Evolutionary conservation across 2,888 invertebrate species (phyloP), one percentile per base, ranked within the genome.

Genomic region (Cantharis rufa): DNA sequence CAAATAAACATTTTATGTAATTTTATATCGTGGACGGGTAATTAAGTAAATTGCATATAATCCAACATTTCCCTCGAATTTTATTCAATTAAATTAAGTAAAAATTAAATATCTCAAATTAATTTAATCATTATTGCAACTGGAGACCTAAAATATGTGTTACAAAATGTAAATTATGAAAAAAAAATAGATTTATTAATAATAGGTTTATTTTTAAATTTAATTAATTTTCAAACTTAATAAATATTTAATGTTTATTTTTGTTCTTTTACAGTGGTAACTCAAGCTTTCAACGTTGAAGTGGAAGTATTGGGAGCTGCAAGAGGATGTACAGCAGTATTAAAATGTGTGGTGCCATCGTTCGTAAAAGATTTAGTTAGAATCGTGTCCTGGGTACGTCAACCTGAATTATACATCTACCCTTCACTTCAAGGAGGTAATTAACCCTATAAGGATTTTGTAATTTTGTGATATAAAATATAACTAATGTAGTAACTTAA

Each of bases 351-450:
- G 83, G 91, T 94, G 84, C 93, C 93, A 83, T 92, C 92, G 85
- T 93, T 93, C 87, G 93, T 93, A 83, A 93, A 92, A 88, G 93
- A 94, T 88, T 89, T 93, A 87, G 93, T 94, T 82, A 90, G 92
- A 86, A 93, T 94, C 81, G 93, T 93, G 83, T 93, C 93, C 76
- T 94, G 94, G 94, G 90, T 93, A 82, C 93, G 93, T 88, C 93
- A 93, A 86, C 93, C 93, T 77, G 91, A 92, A 80, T 92, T 93
- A 88, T 92, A 92, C 88, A 93, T 94, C 83, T 93, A 93, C 86
- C 93, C 93, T 81, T 93, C 93, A 78, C 88, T 93, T 76, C 93
- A 93, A 91, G 93, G 94, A 90, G 93, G 93, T 93, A 89, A 90
- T 91, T 21, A 66, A 48, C 7, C 7, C 48, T 48, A 48, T 48